Percentiles rank a stretch among this genome's conserved stretches.
phyloP scores from a whole-genome alignment of 2,888 invertebrate species.

The Diarsia dahlii region DNA sequence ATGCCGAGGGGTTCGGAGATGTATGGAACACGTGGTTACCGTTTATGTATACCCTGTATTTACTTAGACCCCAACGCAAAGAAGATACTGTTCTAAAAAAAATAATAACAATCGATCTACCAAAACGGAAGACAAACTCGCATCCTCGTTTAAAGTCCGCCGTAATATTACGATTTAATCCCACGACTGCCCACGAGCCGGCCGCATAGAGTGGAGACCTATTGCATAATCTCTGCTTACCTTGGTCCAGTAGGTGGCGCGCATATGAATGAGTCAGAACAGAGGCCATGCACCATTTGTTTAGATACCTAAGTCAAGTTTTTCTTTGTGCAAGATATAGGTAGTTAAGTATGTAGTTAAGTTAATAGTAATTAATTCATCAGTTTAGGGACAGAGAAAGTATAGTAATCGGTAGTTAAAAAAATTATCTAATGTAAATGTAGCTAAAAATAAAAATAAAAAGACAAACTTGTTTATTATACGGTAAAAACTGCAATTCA shows the following conservation, averaged over 20 bases:
- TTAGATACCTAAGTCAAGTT: constrained; percentile 19
- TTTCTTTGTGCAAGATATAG: background rate
- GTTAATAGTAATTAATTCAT: no score
- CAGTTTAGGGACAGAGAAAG: no score
- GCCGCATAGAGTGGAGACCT: background rate
- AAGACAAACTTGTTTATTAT: background rate
- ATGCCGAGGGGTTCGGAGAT: background rate
- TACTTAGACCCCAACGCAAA: background rate
- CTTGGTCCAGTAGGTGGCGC: constrained; percentile 36
- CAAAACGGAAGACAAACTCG: constrained; percentile 16
- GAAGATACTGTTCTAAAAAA: background rate
- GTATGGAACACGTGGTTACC: background rate
- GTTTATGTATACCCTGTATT: background rate
- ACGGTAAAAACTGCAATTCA: background rate
- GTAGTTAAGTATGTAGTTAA: background rate
- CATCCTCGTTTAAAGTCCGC: background rate
- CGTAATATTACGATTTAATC: constrained; percentile 3
- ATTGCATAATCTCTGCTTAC: constrained; percentile 46
- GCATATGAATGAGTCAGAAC: constrained; percentile 31
- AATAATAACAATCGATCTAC: constrained; percentile 11
- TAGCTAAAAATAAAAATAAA: background rate
- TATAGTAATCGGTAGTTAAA: no score
- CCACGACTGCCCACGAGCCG: background rate
- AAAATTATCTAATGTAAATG: no score
- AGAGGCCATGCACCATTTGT: constrained; percentile 49